Conservation (phyloP, 1,140 invertebrate species). For the Wiebesia pumilae region DNA sequence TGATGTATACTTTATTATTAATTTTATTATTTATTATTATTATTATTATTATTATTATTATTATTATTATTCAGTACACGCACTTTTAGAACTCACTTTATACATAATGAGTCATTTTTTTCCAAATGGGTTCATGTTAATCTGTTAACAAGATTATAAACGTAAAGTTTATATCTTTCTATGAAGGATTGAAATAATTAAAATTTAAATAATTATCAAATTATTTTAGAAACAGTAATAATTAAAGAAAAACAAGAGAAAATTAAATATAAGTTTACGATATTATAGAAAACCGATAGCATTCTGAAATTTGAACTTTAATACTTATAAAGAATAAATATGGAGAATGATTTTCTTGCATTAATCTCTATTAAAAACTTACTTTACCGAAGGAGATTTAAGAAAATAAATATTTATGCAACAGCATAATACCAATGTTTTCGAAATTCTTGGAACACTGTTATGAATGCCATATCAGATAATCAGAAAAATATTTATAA, state of each 20-base stretch:
- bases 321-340: not conserved
- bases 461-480: not conserved
- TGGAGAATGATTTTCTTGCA: not conserved
- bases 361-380: not conserved
- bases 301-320: not conserved
- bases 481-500: not conserved
- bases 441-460: not conserved
- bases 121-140: not conserved
- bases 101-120: too few species aligned
- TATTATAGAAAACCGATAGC: not conserved
- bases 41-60: too few species aligned
- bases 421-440: not conserved
- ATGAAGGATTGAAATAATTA: not conserved
- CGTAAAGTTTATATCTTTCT: not conserved
- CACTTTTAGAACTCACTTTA: too few species aligned
- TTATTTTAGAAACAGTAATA: not conserved
- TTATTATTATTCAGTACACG: too few species aligned
- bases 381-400: not conserved
- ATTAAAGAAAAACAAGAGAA: not conserved
- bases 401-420: not conserved
- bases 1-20: too few species aligned
- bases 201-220: not conserved
- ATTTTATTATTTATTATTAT: too few species aligned
- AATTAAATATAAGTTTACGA: not conserved
- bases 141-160: not conserved